Base-by-base conservation (phyloP, 2,888 invertebrate species). In the Polyommatus icarus region DNA sequence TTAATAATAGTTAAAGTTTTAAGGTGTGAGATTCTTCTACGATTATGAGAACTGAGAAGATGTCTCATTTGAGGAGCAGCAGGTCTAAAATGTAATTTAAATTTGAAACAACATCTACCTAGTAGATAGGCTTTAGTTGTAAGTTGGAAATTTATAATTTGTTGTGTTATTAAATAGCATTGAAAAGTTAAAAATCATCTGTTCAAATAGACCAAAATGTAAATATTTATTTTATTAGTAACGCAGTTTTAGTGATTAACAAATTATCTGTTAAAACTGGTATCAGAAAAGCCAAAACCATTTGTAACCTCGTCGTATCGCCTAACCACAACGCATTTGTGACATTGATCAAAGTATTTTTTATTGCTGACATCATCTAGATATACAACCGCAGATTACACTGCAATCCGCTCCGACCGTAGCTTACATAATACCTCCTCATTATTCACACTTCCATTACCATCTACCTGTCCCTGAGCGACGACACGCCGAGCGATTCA, bases 401-500 rank as follows among this genome's bases (percentile, higher is more conserved):
- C 75, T 80, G 79, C 76, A 76, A 77, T 77, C 61, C 67, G 76
- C 40, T 78, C 40, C 50, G 57, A 20, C 59, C 61, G 24, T 36
- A 67, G 71, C 61, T 76, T 78, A 77, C 54, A 76, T 67, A 77
- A 76, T 72, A 54, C 29, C 50, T 54, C 20, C 54, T 75, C 75
- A 75, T 75, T 78, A 78, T 76, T 77, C 24, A 73, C 71, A 77
- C 20, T 24, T 78, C 73, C 61, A 59, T 77, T 46, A 32, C 32
- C 71, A 76, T 72, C 72, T 36, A 59, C 32, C 29, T 15, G 54
- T 29, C 73, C 20, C 57, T n/a, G 29, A 73, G 20, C 77, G 78
- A 72, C 79, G 78, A 67, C 77, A 80, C 73, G 77, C 76, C 77
- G 78, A 79, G 80, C 76, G 80, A 59, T 79, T 57, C 71, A 73